Evolutionary conservation across 2,797 vertebrate species (phyloP).

Genomic region (Astyanax mexicanus): DNA sequence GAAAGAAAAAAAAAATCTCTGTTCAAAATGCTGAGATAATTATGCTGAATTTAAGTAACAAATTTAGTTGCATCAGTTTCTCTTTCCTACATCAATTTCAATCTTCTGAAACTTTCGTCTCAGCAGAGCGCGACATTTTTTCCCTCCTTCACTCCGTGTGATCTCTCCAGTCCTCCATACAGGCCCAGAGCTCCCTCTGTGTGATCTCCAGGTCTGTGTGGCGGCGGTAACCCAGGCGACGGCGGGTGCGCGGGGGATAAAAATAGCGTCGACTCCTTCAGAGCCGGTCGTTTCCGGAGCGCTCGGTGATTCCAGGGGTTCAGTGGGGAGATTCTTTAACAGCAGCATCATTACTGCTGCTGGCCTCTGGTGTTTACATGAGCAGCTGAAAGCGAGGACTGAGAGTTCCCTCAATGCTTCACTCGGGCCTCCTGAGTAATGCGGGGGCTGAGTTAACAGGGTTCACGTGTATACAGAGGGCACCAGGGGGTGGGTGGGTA

Average conservation of each 20-base stretch:
- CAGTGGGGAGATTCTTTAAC: conserved; percentile 65
- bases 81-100: no score
- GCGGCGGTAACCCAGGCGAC: conserved; percentile 80
- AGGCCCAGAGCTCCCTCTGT: conserved; percentile 56
- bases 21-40: no score
- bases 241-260: conserved; percentile 57
- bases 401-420: neutral
- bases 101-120: no score
- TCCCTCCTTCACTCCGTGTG: no score
- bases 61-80: no score
- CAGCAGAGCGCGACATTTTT: no score
- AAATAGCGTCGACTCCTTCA: conserved; percentile 78
- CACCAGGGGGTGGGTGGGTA: no score
- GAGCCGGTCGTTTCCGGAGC: conserved; percentile 73
- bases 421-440: neutral
- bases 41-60: no score
- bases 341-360: neutral
- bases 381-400: neutral
- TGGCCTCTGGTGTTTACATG: neutral
- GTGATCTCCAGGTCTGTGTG: conserved; percentile 70
- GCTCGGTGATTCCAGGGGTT: conserved; percentile 73
- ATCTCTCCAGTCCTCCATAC: neutral
- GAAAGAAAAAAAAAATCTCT: no score
- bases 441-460: neutral
- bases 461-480: neutral